Conservation (phyloP, 2,888 invertebrate genomes). For the Dysmachus trigonus region DNA sequence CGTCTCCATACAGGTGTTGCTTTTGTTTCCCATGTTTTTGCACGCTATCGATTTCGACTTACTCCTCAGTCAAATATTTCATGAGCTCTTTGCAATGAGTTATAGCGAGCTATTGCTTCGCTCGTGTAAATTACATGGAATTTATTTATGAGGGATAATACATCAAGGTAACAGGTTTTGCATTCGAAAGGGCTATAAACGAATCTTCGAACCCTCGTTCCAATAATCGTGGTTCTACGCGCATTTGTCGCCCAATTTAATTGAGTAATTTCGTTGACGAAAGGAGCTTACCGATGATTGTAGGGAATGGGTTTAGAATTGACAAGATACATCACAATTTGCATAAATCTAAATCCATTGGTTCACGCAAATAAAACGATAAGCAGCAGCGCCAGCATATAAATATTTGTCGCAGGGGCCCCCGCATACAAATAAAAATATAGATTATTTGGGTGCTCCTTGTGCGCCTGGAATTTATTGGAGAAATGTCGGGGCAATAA, state of each 20-base stretch:
- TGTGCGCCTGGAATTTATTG: background rate
- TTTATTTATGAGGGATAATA: slow-evolving; percentile 20
- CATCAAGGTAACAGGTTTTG: background rate
- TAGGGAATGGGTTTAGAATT: background rate
- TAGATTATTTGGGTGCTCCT: background rate
- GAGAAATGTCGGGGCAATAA: background rate
- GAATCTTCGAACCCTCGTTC: background rate
- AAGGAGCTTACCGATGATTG: background rate
- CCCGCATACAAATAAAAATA: background rate
- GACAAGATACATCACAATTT: slow-evolving; percentile 14
- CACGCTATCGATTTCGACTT: slow-evolving; percentile 7
- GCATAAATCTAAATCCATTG: slow-evolving; percentile 20
- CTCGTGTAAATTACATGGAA: background rate
- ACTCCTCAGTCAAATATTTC: background rate
- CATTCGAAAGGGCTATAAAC: background rate
- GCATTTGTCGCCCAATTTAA: slow-evolving; percentile 10
- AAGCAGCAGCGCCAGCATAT: background rate
- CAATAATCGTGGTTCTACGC: background rate
- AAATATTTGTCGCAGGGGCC: background rate
- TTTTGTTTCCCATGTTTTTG: background rate
- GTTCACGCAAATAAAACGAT: background rate
- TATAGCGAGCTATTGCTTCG: background rate
- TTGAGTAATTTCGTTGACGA: slow-evolving; percentile 12
- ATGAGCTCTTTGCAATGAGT: slow-evolving; percentile 14
- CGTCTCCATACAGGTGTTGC: background rate